phyloP scores from a whole-genome alignment of 1,140 invertebrate species.

The Drosophila repleta region DNA sequence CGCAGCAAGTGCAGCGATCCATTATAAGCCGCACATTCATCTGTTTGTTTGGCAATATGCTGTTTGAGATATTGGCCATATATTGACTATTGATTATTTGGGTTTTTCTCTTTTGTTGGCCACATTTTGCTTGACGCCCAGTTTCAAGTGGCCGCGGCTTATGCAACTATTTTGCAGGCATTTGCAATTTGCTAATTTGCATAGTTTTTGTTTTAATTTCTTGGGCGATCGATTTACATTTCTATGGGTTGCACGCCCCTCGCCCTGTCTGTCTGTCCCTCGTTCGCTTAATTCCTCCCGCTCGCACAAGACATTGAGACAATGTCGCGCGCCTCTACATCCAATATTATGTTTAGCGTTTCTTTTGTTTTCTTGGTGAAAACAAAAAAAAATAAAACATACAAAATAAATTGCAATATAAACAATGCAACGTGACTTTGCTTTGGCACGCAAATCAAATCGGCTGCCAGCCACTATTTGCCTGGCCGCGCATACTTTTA shows the following conservation, averaged over 20 bases:
- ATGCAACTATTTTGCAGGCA: slow-evolving; percentile 23
- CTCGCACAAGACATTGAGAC: not conserved
- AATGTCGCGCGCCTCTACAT: slow-evolving; percentile 2
- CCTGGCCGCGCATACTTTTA: slow-evolving; percentile 24
- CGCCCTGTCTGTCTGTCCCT: not conserved
- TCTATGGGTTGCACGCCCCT: slow-evolving; percentile 38
- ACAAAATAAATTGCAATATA: slow-evolving; percentile 52
- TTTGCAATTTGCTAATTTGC: slow-evolving; percentile 41
- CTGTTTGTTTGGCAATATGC: slow-evolving; percentile 27
- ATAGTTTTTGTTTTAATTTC: slow-evolving; percentile 49
- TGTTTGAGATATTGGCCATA: slow-evolving; percentile 14
- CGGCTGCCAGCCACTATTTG: slow-evolving; percentile 39
- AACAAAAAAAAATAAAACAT: slow-evolving; percentile 55
- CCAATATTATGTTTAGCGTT: slow-evolving; percentile 5
- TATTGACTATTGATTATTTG: slow-evolving; percentile 26
- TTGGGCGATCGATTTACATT: slow-evolving; percentile 45
- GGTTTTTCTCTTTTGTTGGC: slow-evolving; percentile 3
- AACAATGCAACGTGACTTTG: slow-evolving; percentile 63
- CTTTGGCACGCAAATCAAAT: slow-evolving; percentile 61
- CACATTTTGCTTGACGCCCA: slow-evolving; percentile 29
- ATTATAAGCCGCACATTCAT: slow-evolving; percentile 7
- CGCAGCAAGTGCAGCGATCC: not conserved
- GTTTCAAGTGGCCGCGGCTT: slow-evolving; percentile 8
- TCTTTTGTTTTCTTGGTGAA: slow-evolving; percentile 16
- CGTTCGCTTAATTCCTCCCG: not conserved